These are phyloP conservation scores for Harmothoe impar DNA, from an alignment of 2,888 invertebrate genomes.

Conservation along the genomic window DNA sequence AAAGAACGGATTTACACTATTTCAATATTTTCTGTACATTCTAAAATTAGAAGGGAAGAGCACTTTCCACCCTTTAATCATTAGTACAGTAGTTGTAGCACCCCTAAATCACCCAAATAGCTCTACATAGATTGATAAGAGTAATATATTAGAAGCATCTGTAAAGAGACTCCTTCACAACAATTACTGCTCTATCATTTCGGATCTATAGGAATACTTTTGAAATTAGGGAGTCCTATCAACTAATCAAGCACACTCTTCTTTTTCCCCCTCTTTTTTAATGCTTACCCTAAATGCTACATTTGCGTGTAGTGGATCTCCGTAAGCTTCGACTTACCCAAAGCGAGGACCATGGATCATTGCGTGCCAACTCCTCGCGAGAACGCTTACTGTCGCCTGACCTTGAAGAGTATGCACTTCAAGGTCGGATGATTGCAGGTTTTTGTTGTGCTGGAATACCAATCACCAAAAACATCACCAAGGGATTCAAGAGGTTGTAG, in stretches of 20 bases:
- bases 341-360: slow-evolving; percentile 24
- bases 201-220: not conserved
- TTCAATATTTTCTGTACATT: too few relatives aligned
- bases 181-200: not conserved
- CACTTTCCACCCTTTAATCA: too few relatives aligned
- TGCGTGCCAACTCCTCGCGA: slow-evolving; percentile 2
- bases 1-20: too few relatives aligned
- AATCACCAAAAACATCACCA: slow-evolving; percentile 78
- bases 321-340: slow-evolving; percentile 80
- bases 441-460: slow-evolving; percentile 81
- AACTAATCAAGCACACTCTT: slow-evolving; percentile 34
- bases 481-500: slow-evolving; percentile 74
- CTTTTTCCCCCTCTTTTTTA: slow-evolving; percentile 44
- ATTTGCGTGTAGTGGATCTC: slow-evolving; percentile 78
- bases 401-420: slow-evolving; percentile 76
- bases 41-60: too few relatives aligned
- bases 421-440: slow-evolving; percentile 77
- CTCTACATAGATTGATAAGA: too few relatives aligned
- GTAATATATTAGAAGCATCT: too few relatives aligned
- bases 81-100: too few relatives aligned
- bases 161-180: not conserved
- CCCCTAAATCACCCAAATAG: too few relatives aligned
- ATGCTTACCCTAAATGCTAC: slow-evolving; percentile 51
- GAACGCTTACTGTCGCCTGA: slow-evolving; percentile 75
- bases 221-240: not conserved